Base-by-base conservation (phyloP, 1,140 invertebrate species). In the Papilio machaon region DNA sequence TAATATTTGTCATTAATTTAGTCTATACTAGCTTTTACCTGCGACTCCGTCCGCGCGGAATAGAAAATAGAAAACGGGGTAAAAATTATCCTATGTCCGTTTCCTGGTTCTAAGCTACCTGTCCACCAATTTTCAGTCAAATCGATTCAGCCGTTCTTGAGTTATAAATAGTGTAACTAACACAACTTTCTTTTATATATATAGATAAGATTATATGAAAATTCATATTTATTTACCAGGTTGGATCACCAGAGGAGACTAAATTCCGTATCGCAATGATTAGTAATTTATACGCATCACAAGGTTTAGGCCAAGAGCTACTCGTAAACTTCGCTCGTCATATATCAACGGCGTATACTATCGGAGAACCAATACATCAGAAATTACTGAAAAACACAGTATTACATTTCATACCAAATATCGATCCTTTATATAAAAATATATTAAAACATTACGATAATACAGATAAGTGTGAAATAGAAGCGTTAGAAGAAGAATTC, bases 241-340 rank as follows among this genome's bases (percentile, higher is more conserved):
- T 97, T 82, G 97, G 97, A 1, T 94, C 95, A 2, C 96, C 97
- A 3, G 97, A 97, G 84, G 97, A 98, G 91, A 95, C 95, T 3
- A 98, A 98, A 95, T 96, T 97, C 85, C 97, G 98, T 85, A 95
- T 99, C 19, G 96, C 96, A 7, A 90, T 99, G 30, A 94, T 99
- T 15, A 98, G 98, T 49, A 98, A 98, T 38, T 88, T 99, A 46
- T 98, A 97, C 90, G 97, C 96, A 8, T 97, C 97, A 10, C 97
- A 99, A 87, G 97, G 98, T 2, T 92, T 97, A 17, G 98, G 98
- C 0, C 96, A 98, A 81, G 98, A 99, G 93, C 95, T 99, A 47
- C 91, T 97, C 0, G 88, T 99, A 1, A 96, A 98, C 90, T 95
- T 99, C 73, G 96, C 97, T 0, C 95, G 97, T 0, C 98, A 99